These are phyloP conservation scores for Lanius collurio DNA, from an alignment of 2,113 vertebrate species.

Conservation along the genomic window DNA sequence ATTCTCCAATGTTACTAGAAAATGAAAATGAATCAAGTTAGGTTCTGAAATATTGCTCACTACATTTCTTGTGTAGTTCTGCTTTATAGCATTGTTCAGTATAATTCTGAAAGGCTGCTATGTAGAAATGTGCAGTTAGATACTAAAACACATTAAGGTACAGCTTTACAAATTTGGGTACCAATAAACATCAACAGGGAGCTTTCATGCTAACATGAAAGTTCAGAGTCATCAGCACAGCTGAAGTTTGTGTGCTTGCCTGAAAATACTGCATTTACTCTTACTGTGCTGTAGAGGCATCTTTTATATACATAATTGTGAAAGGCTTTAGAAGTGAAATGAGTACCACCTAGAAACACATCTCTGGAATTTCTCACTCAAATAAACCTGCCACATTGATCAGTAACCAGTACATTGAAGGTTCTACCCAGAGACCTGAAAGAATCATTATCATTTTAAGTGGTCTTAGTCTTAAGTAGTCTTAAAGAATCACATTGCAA, in stretches of 20 bases:
- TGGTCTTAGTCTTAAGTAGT: background rate
- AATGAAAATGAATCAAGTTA: constrained; percentile 33
- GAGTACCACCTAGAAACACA: background rate
- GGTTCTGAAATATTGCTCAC: constrained; percentile 11
- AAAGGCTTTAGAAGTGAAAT: constrained; percentile 24
- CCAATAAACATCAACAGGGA: background rate
- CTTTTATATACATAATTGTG: background rate
- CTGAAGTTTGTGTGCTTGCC: constrained; percentile 35
- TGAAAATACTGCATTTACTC: constrained; percentile 53
- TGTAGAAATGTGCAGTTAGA: background rate
- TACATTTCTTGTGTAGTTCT: constrained; percentile 45
- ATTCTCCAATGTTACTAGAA: constrained; percentile 23
- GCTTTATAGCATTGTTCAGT: constrained; percentile 9
- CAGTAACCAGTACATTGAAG: background rate
- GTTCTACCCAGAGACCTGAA: background rate
- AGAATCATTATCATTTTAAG: background rate
- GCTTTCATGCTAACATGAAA: background rate
- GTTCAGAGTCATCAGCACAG: constrained; percentile 17
- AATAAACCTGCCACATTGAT: background rate
- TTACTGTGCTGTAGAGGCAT: constrained; percentile 16
- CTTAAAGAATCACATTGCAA: background rate
- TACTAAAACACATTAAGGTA: background rate
- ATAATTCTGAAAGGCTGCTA: constrained; percentile 5
- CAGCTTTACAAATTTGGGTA: background rate
- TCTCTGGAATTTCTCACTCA: background rate